Evolutionary conservation across 2,113 vertebrate genomes (phyloP), one percentile per base, ranked within the genome.

Genomic region (Syngnathoides biaculeatus): DNA sequence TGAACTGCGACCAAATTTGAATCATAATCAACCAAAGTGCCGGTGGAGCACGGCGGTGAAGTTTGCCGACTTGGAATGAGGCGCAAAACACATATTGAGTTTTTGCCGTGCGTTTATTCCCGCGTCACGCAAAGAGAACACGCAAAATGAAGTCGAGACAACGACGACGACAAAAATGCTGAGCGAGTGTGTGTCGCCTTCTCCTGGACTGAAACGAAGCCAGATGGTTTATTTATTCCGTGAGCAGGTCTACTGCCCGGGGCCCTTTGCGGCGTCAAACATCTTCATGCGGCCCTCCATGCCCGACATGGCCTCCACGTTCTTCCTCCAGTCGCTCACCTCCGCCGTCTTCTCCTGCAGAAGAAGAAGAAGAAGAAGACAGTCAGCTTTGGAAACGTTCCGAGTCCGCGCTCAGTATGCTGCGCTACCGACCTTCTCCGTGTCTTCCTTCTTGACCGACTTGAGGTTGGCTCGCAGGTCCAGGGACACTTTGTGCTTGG

Each of bases 401-500:
- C 15, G 42, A 14, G 5, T 59, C 5, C 22, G 61, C 1, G 3
- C 22, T 45, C 8, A 3, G 10, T 2, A 15, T 63, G 15, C 5
- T 4, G 0, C 14, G 7, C 62, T 5, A 56, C 90, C 11, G 65
- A 96, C 96, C 94, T 99, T 99, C 86, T 99, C 97, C 0, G 95
- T 94, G 87, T 99, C 97, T 56, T 99, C 97, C 84, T 99, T 99
- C 91, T 98, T 99, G 80, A 99, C 95, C 1, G 97, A 99, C 80
- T 98, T 99, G 43, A 99, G 93, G 88, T 98, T 99, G 27, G 96
- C 96, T 66, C 97, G 79, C 39, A 99, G 90, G 24, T 99, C 97
- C 96, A 99, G 89, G 64, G 97, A 99, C 30, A 99, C 97, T 77
- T 99, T 99, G 90, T 99, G 97, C 80, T 99, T 99, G 73, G 96